These are phyloP conservation scores for Centruroides sculpturatus DNA, from an alignment of 1,140 invertebrate genomes.

Conservation along the genomic window DNA sequence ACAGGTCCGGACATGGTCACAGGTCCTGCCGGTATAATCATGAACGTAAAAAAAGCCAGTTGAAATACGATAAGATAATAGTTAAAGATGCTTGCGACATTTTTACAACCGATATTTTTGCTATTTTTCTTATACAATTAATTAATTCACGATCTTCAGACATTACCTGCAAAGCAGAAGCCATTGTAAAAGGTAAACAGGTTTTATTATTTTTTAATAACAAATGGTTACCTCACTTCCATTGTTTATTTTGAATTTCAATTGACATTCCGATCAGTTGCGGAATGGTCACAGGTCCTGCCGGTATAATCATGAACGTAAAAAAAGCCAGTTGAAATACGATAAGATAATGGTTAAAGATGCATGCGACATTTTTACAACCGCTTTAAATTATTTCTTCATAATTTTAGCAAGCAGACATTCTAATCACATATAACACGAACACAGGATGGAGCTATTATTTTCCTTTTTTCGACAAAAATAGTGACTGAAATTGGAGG, in stretches of 20 bases:
- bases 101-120: no score
- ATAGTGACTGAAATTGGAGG: slow-evolving; percentile 73
- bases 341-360: slow-evolving; percentile 20
- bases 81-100: no score
- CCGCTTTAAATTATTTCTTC: not conserved
- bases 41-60: slow-evolving; percentile 27
- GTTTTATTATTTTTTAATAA: no score
- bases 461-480: slow-evolving; percentile 60
- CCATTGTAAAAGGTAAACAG: no score
- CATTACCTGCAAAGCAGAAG: no score
- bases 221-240: no score
- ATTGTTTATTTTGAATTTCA: no score
- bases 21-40: slow-evolving; percentile 51
- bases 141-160: no score
- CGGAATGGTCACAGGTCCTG: slow-evolving; percentile 46
- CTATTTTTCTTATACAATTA: no score
- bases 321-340: slow-evolving; percentile 27
- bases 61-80: slow-evolving; percentile 24
- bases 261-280: slow-evolving; percentile 51
- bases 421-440: slow-evolving; percentile 60
- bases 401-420: slow-evolving; percentile 39
- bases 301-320: slow-evolving; percentile 44
- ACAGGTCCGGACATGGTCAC: slow-evolving; percentile 38
- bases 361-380: not conserved
- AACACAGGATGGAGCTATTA: slow-evolving; percentile 86